phyloP scores from a whole-genome alignment of 2,888 invertebrate species.

The Koerneria pararmatus region DNA sequence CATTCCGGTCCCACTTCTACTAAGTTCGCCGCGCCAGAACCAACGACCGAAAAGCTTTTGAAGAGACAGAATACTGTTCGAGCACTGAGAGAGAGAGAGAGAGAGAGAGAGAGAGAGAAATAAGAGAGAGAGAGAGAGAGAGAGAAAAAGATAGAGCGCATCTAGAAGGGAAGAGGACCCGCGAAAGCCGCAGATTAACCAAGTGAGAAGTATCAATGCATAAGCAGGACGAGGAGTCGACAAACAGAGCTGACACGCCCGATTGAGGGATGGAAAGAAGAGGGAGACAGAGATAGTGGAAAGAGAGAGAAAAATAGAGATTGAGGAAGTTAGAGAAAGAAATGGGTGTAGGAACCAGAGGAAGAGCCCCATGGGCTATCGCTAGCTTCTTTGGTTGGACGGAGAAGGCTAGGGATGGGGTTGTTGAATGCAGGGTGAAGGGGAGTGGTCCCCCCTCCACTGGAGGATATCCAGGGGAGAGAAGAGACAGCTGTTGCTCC shows the following conservation, averaged over 20 bases:
- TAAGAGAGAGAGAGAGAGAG: constrained; percentile 3
- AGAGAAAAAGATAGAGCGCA: neutral
- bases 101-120: constrained; percentile 12
- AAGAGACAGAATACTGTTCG: neutral
- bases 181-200: no score
- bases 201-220: neutral
- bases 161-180: neutral
- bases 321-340: neutral
- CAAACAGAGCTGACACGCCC: neutral
- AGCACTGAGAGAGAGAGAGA: neutral
- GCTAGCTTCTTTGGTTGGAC: no score
- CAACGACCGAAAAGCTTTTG: no score
- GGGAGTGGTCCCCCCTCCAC: no score
- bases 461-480: no score
- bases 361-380: no score
- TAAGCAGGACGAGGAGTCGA: neutral
- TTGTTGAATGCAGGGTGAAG: no score
- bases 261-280: neutral
- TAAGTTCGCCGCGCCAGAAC: no score
- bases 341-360: no score
- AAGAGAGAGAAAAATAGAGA: neutral
- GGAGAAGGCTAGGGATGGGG: no score
- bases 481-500: no score
- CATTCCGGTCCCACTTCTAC: no score
- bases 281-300: neutral